Conservation (phyloP, 2,888 invertebrate species). For the Caenorhabditis sp. region DNA sequence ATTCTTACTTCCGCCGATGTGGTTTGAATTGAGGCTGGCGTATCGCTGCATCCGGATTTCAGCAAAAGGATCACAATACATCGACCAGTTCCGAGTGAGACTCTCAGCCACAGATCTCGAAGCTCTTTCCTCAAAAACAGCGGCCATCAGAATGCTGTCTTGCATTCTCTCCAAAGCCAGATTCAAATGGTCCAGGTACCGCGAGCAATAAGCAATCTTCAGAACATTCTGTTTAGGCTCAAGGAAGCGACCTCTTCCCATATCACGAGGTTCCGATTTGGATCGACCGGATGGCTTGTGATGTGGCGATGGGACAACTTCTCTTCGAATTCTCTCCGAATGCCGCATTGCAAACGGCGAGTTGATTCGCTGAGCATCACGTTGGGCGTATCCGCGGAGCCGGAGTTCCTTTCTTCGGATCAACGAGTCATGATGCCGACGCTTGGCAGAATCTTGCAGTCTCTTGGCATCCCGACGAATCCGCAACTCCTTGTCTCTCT, state of each 20-base stretch:
- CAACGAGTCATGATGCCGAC: too few relatives aligned
- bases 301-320: not conserved
- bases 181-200: not conserved
- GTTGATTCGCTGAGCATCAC: not conserved
- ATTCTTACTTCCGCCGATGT: too few relatives aligned
- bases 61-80: not conserved
- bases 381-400: too few relatives aligned
- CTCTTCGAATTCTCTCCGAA: not conserved
- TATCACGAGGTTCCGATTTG: not conserved
- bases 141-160: not conserved
- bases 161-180: not conserved
- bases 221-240: not conserved
- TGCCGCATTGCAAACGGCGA: not conserved
- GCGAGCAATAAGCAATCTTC: not conserved
- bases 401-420: too few relatives aligned
- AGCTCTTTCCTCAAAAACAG: not conserved
- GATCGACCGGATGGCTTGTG: not conserved
- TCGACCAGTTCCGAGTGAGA: not conserved
- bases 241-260: not conserved
- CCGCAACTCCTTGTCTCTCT: not conserved
- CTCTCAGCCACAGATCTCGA: not conserved
- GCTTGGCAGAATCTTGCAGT: too few relatives aligned
- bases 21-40: too few relatives aligned
- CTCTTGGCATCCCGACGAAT: not conserved
- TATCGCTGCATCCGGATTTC: not conserved